A percentile compares a stretch with the other conserved stretches of the same genome.
phyloP scores from a whole-genome alignment of 2,888 invertebrate genomes.

The Cylindroiulus punctatus region DNA sequence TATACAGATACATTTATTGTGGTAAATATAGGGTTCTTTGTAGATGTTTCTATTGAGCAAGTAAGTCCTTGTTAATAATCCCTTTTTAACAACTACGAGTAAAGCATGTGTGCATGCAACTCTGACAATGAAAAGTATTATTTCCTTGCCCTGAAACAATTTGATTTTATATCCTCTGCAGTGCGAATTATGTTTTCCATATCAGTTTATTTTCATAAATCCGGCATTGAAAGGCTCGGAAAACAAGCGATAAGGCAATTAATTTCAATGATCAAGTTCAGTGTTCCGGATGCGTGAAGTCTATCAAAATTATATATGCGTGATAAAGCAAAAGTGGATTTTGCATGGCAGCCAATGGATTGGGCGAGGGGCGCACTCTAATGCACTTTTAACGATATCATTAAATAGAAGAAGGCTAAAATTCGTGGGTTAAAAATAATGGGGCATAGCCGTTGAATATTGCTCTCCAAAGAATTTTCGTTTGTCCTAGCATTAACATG shows the following conservation, averaged over 20 bases:
- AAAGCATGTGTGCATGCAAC: no score
- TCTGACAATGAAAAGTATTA: not conserved
- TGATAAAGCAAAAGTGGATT: slow-evolving; percentile 41
- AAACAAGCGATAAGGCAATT: slow-evolving; percentile 12
- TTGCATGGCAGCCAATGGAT: not conserved
- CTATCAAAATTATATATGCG: slow-evolving; percentile 30
- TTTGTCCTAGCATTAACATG: not conserved
- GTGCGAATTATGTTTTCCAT: not conserved
- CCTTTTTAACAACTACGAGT: no score
- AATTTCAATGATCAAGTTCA: slow-evolving; percentile 37
- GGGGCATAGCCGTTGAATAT: not conserved
- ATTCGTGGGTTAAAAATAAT: not conserved
- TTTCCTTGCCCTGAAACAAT: not conserved
- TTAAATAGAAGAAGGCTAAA: slow-evolving; percentile 24
- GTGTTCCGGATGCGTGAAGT: slow-evolving; percentile 45
- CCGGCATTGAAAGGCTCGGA: not conserved
- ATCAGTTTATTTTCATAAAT: slow-evolving; percentile 21
- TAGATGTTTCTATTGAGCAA: no score
- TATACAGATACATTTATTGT: no score
- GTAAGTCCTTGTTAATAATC: no score
- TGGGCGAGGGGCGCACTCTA: slow-evolving; percentile 16
- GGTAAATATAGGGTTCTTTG: no score
- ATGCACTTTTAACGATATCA: slow-evolving; percentile 38
- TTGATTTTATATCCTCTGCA: slow-evolving; percentile 7
- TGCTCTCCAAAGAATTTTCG: not conserved